phyloP scores from a whole-genome alignment of 1,140 invertebrate species.

The Drosophila littoralis region DNA sequence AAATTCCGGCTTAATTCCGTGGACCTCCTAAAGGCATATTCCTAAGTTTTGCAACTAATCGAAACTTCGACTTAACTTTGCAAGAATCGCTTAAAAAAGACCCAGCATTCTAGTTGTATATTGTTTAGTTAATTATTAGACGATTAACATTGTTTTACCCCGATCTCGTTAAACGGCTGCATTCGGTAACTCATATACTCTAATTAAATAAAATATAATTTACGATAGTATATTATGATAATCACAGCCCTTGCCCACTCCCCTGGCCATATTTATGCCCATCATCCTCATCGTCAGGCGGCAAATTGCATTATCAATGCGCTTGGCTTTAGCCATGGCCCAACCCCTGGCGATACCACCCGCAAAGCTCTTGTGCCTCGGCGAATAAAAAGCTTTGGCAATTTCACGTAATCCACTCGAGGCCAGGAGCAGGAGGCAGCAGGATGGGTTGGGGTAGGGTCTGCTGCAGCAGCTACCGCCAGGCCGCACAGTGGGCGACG shows the following conservation, averaged over 20 bases:
- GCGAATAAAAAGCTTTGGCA: slow-evolving; percentile 41
- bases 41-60: too few relatives aligned
- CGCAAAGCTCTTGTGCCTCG: slow-evolving; percentile 7
- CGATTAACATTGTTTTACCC: too few relatives aligned
- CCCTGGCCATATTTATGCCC: neutral
- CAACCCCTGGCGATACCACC: slow-evolving; percentile 8
- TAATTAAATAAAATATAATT: neutral
- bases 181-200: too few relatives aligned
- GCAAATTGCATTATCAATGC: slow-evolving; percentile 55
- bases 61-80: too few relatives aligned
- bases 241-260: neutral
- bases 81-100: too few relatives aligned
- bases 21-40: too few relatives aligned
- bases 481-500: slow-evolving; percentile 32
- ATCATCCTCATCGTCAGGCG: slow-evolving; percentile 12
- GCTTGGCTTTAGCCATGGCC: slow-evolving; percentile 5
- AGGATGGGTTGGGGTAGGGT: neutral
- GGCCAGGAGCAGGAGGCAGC: slow-evolving; percentile 25
- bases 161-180: too few relatives aligned
- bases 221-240: neutral
- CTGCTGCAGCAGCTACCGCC: slow-evolving; percentile 1
- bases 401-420: slow-evolving; percentile 61
- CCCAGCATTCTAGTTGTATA: too few relatives aligned
- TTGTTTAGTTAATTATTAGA: too few relatives aligned
- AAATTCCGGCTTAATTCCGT: too few relatives aligned